A percentile compares a stretch with the other conserved stretches of the same genome.
Evolutionary conservation across 2,888 invertebrate genomes (phyloP).

Genomic region (Macrostomum cliftonense): DNA sequence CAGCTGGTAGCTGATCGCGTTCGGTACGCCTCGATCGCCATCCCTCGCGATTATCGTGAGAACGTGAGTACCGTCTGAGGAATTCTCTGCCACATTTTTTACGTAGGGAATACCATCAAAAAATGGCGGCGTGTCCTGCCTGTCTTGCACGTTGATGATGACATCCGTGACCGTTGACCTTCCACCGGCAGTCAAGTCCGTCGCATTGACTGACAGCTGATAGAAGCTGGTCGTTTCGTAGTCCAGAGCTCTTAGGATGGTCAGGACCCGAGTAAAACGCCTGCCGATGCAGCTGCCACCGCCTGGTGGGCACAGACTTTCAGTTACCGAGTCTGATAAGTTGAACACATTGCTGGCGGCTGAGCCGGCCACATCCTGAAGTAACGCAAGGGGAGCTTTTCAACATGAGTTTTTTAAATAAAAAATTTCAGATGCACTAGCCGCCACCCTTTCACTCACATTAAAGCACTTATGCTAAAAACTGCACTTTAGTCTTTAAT

Average conservation of each 20-base stretch:
- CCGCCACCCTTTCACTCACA: too few relatives aligned
- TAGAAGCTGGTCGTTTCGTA: slow-evolving; percentile 47
- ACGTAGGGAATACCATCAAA: slow-evolving; percentile 70
- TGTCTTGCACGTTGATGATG: slow-evolving; percentile 67
- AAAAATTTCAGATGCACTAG: too few relatives aligned
- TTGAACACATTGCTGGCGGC: too few relatives aligned
- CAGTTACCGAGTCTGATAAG: too few relatives aligned
- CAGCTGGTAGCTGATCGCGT: slow-evolving; percentile 52
- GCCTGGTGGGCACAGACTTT: too few relatives aligned
- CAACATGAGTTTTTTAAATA: too few relatives aligned
- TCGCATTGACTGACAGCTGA: slow-evolving; percentile 28
- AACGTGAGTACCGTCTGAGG: slow-evolving; percentile 36
- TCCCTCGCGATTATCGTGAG: slow-evolving; percentile 61
- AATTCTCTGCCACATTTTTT: slow-evolving; percentile 59
- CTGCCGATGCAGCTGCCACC: slow-evolving; percentile 23
- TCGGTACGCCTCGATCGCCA: slow-evolving; percentile 65
- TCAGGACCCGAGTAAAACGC: slow-evolving; percentile 41
- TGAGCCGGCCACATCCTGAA: too few relatives aligned
- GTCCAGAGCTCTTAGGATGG: slow-evolving; percentile 50
- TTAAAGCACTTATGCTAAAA: too few relatives aligned
- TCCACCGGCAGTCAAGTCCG: slow-evolving; percentile 33
- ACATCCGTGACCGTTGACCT: slow-evolving; percentile 56
- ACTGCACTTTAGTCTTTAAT: too few relatives aligned
- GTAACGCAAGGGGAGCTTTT: too few relatives aligned
- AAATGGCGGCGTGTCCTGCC: slow-evolving; percentile 75